Conservation (phyloP, 2,113 vertebrate species). For the Diadophis punctatus region DNA sequence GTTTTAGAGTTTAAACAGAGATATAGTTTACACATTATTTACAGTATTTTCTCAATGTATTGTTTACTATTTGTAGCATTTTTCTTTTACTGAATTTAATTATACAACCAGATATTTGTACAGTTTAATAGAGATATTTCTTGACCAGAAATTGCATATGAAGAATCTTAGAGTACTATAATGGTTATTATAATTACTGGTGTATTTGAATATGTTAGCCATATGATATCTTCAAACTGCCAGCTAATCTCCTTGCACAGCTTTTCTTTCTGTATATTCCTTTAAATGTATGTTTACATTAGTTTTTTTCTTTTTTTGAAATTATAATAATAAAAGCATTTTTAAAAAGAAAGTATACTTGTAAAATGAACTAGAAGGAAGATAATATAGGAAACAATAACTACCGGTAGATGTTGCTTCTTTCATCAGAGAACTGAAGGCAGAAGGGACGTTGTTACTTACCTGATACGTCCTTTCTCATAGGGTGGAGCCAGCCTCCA, state of each 20-base stretch:
- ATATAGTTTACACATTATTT: neutral
- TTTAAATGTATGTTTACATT: neutral
- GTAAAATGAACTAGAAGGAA: neutral
- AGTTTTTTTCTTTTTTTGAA: neutral
- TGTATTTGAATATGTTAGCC: neutral
- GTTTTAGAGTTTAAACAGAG: neutral
- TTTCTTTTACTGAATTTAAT: neutral
- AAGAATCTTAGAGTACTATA: neutral
- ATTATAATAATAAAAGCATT: neutral
- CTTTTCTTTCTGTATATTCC: neutral
- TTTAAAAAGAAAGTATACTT: neutral
- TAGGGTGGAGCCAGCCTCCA: too few species aligned
- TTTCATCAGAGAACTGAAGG: neutral
- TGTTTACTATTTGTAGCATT: neutral
- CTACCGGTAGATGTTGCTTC: neutral
- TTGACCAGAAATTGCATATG: neutral
- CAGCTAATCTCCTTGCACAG: neutral
- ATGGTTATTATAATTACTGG: neutral
- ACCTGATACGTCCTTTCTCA: too few species aligned
- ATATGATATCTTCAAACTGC: neutral
- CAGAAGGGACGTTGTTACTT: too few species aligned
- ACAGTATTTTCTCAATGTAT: neutral
- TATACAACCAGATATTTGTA: neutral
- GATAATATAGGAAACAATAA: neutral
- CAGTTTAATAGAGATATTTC: neutral